These are phyloP conservation scores for Silurus lanzhouensis DNA, from an alignment of 2,797 vertebrate species.

Conservation along the genomic window DNA sequence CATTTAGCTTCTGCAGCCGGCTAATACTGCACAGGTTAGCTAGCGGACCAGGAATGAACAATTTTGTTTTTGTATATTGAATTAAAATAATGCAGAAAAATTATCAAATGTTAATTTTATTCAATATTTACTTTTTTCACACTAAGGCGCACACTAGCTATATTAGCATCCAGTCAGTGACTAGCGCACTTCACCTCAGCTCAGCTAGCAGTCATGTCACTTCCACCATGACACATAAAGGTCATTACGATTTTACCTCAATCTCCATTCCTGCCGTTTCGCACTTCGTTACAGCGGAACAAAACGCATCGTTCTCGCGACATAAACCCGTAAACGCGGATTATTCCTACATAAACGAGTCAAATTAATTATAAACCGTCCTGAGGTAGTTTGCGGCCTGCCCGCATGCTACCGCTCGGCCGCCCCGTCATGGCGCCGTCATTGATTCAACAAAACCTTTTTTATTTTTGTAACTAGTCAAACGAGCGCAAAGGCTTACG, in stretches of 20 bases:
- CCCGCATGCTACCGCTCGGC: slow-evolving; percentile 46
- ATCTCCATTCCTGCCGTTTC: neutral
- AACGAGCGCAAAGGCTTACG: slow-evolving; percentile 65
- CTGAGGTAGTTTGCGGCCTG: slow-evolving; percentile 62
- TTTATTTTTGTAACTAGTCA: too few species aligned
- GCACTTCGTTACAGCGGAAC: neutral
- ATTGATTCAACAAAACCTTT: neutral
- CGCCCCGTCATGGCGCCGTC: slow-evolving; percentile 19
- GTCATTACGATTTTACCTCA: slow-evolving; percentile 68
- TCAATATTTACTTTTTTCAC: neutral
- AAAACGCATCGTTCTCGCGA: too few species aligned
- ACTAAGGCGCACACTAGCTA: neutral
- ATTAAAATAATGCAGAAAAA: neutral
- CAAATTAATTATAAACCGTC: neutral
- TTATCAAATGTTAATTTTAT: too few species aligned
- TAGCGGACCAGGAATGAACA: too few species aligned
- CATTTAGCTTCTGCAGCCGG: neutral
- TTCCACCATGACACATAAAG: slow-evolving; percentile 70
- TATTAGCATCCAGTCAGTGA: neutral
- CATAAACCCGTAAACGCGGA: fast-evolving
- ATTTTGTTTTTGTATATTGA: neutral
- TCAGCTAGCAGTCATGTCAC: slow-evolving; percentile 19
- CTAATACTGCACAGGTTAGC: neutral
- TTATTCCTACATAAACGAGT: neutral
- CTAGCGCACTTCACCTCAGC: neutral